Evolutionary conservation across 2,797 vertebrate genomes (phyloP).

Genomic region (Anomalospiza imberbis): DNA sequence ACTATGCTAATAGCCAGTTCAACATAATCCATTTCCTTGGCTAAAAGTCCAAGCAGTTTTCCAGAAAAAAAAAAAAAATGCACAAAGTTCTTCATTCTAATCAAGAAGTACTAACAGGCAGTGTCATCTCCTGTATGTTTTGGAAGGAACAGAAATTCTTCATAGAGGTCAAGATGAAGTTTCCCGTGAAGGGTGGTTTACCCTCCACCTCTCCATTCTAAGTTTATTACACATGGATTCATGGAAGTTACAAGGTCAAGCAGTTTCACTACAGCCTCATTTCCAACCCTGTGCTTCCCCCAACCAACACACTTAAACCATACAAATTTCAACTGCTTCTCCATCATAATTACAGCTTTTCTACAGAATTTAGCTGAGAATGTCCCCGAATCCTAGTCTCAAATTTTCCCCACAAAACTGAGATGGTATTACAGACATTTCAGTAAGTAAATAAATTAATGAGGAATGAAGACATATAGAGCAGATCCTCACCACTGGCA

Average conservation of each 20-base stretch:
- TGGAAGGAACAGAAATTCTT: neutral
- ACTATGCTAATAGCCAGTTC: neutral
- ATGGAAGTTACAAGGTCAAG: neutral
- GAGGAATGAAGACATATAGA: neutral
- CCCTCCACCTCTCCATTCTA: neutral
- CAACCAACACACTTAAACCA: neutral
- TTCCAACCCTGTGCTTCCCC: neutral
- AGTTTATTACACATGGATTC: neutral
- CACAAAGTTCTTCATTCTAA: neutral
- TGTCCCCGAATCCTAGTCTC: neutral
- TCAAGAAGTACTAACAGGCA: neutral
- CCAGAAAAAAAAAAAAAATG: neutral
- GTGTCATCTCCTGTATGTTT: neutral
- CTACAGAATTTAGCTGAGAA: neutral
- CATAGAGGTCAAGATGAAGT: neutral
- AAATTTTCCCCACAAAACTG: neutral
- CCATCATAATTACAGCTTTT: neutral
- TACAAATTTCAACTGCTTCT: neutral
- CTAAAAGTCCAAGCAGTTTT: neutral
- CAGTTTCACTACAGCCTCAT: neutral
- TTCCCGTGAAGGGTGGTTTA: neutral
- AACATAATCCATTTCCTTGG: neutral
- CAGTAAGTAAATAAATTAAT: neutral
- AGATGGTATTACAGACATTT: neutral
- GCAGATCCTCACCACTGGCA: neutral